A percentile compares a stretch with the other conserved stretches of the same genome.
phyloP scores from a whole-genome alignment of 2,113 vertebrate genomes.

The Nansenia antarctica region DNA sequence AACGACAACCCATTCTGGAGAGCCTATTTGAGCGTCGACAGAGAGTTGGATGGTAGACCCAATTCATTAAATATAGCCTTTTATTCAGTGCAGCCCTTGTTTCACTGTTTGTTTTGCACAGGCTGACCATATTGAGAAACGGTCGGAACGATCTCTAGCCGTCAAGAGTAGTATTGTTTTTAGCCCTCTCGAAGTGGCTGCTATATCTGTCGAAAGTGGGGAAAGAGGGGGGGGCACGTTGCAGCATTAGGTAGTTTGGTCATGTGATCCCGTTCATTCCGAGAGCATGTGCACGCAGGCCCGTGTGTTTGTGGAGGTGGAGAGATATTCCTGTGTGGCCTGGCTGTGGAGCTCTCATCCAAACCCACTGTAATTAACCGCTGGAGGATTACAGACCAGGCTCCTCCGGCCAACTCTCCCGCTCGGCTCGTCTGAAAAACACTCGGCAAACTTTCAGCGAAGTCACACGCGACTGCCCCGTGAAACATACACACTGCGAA shows the following conservation, averaged over 20 bases:
- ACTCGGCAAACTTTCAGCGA: constrained; percentile 34
- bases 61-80: constrained; percentile 70
- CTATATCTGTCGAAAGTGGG: too few relatives aligned
- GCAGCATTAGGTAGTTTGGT: not conserved
- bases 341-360: constrained; percentile 31
- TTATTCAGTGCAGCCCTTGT: constrained; percentile 53
- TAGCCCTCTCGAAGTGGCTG: too few relatives aligned
- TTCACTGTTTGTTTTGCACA: too few relatives aligned
- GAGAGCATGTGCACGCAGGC: constrained; percentile 10
- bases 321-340: constrained; percentile 18
- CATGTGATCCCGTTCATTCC: too few relatives aligned
- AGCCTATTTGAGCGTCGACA: constrained; percentile 62
- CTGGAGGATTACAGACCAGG: constrained; percentile 36
- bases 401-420: constrained; percentile 19
- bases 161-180: not conserved
- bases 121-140: constrained; percentile 25
- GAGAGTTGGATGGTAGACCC: constrained; percentile 51
- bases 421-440: constrained; percentile 21
- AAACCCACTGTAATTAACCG: constrained; percentile 55
- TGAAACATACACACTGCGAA: constrained; percentile 43
- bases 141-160: constrained; percentile 1
- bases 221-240: too few relatives aligned
- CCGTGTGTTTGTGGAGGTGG: constrained; percentile 19
- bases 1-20: constrained; percentile 61
- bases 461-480: constrained; percentile 43